Evolutionary conservation across 2,797 vertebrate species (phyloP).

Genomic region (Dicrostonyx torquatus): DNA sequence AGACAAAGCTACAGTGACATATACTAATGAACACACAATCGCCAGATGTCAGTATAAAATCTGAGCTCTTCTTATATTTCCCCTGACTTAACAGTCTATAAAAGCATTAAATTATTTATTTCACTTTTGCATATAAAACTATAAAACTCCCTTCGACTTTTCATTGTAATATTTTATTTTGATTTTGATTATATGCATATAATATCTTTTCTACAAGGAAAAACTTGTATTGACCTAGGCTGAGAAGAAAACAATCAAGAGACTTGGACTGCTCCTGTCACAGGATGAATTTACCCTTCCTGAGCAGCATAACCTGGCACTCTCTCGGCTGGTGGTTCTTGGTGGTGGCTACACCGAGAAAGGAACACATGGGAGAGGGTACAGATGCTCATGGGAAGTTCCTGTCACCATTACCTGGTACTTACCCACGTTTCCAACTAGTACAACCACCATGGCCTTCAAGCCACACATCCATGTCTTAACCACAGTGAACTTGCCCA

Average conservation of each 20-base stretch:
- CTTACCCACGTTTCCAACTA: background rate
- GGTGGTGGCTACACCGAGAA: background rate
- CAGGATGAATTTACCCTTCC: background rate
- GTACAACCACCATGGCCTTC: conserved; percentile 52
- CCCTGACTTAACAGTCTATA: background rate
- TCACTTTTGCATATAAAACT: background rate
- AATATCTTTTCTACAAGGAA: conserved; percentile 1
- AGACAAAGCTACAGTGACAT: conserved; percentile 3
- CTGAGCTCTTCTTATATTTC: conserved; percentile 5
- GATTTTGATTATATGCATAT: conserved; percentile 4
- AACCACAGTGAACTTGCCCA: background rate
- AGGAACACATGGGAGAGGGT: background rate
- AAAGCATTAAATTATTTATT: conserved; percentile 26
- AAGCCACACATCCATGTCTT: background rate
- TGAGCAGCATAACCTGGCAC: background rate
- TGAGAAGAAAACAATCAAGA: background rate
- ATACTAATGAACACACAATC: conserved; percentile 18
- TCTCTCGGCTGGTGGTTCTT: background rate
- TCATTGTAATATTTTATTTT: background rate
- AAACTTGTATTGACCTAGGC: background rate
- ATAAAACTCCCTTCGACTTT: background rate
- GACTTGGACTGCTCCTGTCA: background rate
- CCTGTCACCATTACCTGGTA: background rate
- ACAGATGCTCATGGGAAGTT: background rate
- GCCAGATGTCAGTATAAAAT: background rate